Evolutionary conservation across 2,888 invertebrate genomes (phyloP).

Genomic region (Psylliodes chrysocephalus): DNA sequence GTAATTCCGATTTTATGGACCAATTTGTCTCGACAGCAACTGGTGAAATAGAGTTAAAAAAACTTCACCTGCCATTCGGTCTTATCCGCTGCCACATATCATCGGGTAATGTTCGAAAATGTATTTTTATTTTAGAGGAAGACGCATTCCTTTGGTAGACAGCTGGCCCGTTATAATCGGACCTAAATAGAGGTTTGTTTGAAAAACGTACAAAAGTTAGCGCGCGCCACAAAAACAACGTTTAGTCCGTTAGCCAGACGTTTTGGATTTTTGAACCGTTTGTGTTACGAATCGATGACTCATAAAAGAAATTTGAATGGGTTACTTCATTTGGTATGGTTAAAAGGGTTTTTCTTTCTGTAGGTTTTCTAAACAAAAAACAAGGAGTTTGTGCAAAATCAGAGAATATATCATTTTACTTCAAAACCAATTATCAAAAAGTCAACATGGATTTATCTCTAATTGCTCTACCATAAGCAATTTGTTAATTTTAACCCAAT

Average conservation of each 20-base stretch:
- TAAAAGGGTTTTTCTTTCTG: too few relatives aligned
- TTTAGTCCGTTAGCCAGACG: background rate
- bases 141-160: conserved; percentile 31
- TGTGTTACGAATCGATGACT: too few relatives aligned
- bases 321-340: too few relatives aligned
- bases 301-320: too few relatives aligned
- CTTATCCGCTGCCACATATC: conserved; percentile 24
- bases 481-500: too few relatives aligned
- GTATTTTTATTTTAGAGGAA: conserved; percentile 38
- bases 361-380: too few relatives aligned
- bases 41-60: background rate
- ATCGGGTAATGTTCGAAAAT: conserved; percentile 32
- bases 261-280: too few relatives aligned
- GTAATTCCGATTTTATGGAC: conserved; percentile 8
- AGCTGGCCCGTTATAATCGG: conserved; percentile 28
- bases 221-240: conserved; percentile 3
- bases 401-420: too few relatives aligned
- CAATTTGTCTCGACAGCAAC: conserved; percentile 7
- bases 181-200: conserved; percentile 37
- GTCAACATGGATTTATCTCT: too few relatives aligned
- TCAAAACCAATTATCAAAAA: too few relatives aligned
- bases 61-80: conserved; percentile 8
- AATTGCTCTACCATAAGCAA: too few relatives aligned
- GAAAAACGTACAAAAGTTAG: conserved; percentile 9
- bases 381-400: too few relatives aligned